Base-by-base conservation (phyloP, 2,113 vertebrate species). In the Pampusana beccarii region DNA sequence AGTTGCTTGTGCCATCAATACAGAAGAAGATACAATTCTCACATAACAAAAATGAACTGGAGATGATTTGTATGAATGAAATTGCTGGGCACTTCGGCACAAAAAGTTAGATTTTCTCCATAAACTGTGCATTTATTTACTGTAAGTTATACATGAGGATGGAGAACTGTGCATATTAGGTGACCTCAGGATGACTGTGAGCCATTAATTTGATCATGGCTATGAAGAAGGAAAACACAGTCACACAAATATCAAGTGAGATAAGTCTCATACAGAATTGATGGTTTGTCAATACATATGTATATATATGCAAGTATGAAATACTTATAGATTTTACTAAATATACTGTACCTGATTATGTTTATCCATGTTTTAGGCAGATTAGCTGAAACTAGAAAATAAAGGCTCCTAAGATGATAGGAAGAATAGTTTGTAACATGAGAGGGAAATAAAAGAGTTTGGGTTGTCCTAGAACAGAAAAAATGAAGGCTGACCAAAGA, bases 401-500 rank as follows among this genome's bases (percentile, higher is more conserved):
- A 67, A 83, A 56, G 51, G 25, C 36, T 83, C 8, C 25, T 51
- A 74, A 50, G 36, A 62, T 48, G 60, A 89, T 44, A 28, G 34
- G 46, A 74, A 74, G 69, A 92, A 70, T 73, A 58, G 10, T 84
- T 78, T 84, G 53, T 72, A 81, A 74, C 38, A 36, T 8, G 38
- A 92, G 57, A 89, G 60, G 33, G 31, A 36, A 84, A 67, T 89
- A 51, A 92, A 91, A 72, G 36, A 78, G 34, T 71, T 84, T 72
- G 29, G 20, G 7, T 85, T 84, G 33, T 95, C 93, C 73, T 81
- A 95, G 93, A 94, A 95, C 89, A 97, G 86, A 93, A 96, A 46
- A 85, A 94, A 94, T 44, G 73, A 93, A 95, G 73, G 77, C 62
- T 95, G 78, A 80, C 65, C 87, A 77, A 89, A 95, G 65, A 84